Evolutionary conservation across 2,113 vertebrate species (phyloP), one percentile per base, ranked within the genome.

Genomic region (Microcebus griseorufus): DNA sequence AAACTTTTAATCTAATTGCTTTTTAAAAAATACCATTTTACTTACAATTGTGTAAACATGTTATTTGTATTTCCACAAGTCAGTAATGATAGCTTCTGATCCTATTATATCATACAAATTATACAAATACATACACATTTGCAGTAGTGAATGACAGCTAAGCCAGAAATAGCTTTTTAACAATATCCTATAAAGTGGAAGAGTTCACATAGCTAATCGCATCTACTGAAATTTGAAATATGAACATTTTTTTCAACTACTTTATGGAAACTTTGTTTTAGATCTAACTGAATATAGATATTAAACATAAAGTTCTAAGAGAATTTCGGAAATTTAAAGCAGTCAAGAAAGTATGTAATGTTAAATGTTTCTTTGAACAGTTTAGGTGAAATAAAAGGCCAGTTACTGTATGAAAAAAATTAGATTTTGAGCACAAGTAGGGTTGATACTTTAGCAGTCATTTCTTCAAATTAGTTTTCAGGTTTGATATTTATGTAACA

Each of bases 161-260:
- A 69, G 12, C 12, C 16, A 86, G 22, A 92, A 87, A 92, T 83
- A 42, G 2, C 9, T 87, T 90, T 94, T 73, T 6, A 58, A 48
- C 8, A 32, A n/a, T 76, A 34, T 34, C 25, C 1, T 42, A 32
- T 60, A n/a, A 75, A 55, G 2, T 45, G 1, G 6, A 45, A 45
- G n/a, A 94, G 5, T 95, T 95, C 55, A 87, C 5, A 76, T 14
- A 84, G 5, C 18, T 95, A 73, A 83, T 89, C 45, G 91, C 45
- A 16, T 69, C 27, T 53, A 42, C 60, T 25, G 32, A 62, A 55
- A 42, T 60, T 45, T 55, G 53, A 55, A 55, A 55, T 55, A 18
- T 55, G 53, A 55, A 55, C 18, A 55, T 18, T 39, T 22, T 80
- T 83, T 42, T 80, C 3, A 58, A 80, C 10, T 39, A 45, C 0